Evolutionary conservation across 1,140 invertebrate species (phyloP).

Genomic region (Pristionchus pacificus): DNA sequence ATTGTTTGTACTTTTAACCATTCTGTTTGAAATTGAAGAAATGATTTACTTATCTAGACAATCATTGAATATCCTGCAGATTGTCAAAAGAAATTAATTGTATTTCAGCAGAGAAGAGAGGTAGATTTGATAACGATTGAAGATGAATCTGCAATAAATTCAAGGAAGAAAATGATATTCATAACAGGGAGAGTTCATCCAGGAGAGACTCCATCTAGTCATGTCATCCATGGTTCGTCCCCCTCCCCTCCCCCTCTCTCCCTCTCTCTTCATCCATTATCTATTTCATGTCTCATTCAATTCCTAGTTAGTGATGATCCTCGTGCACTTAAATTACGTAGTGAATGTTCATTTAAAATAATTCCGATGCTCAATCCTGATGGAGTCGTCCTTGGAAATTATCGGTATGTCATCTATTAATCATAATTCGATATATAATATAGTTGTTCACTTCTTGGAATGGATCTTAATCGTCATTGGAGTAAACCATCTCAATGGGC

Average conservation of each 20-base stretch:
- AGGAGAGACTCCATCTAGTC: slow-evolving; percentile 80
- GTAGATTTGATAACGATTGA: slow-evolving; percentile 82
- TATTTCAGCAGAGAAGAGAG: slow-evolving; percentile 83
- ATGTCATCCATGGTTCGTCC: slow-evolving; percentile 76
- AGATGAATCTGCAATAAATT: slow-evolving; percentile 64
- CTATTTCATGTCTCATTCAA: slow-evolving; percentile 66
- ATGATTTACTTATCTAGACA: background rate
- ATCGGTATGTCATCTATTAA: slow-evolving; percentile 29
- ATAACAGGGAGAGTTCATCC: slow-evolving; percentile 79
- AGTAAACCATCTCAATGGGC: slow-evolving; percentile 79
- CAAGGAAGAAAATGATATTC: slow-evolving; percentile 61
- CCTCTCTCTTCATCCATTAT: too few relatives aligned
- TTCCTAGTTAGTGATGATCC: slow-evolving; percentile 68
- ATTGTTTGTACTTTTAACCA: slow-evolving; percentile 65
- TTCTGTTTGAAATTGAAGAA: slow-evolving; percentile 8
- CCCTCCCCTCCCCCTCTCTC: background rate
- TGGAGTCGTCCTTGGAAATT: slow-evolving; percentile 58
- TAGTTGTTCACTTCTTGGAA: slow-evolving; percentile 80
- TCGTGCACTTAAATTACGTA: slow-evolving; percentile 67
- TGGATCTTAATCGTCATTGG: slow-evolving; percentile 87
- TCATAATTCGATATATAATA: background rate
- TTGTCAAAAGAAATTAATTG: too few relatives aligned
- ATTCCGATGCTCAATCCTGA: slow-evolving; percentile 94
- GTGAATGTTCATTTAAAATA: slow-evolving; percentile 77
- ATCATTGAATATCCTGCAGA: too few relatives aligned